Evolutionary conservation across 2,888 invertebrate species (phyloP), one percentile per base, ranked within the genome.

Genomic region (Thymelicus acteon): DNA sequence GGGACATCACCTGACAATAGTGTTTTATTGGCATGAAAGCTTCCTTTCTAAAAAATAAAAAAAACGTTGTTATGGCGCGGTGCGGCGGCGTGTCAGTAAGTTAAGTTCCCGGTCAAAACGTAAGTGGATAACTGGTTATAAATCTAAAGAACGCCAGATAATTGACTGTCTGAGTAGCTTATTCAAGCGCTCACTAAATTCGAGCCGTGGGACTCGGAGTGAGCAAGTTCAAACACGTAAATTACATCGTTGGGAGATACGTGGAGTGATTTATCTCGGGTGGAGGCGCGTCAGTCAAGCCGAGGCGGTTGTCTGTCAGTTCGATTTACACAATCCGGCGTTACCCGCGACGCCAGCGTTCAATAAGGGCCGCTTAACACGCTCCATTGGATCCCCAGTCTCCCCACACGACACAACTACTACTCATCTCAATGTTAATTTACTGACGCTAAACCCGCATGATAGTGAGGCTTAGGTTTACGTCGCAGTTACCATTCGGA

Each of bases 201-300:
- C 69, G 68, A 69, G 52, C 69, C 69, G 63, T 69, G 69, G 69
- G 69, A 69, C 58, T 63, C 63, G 57, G 62, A 47, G 68, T 68
- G 63, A 70, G 63, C 70, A 60, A 70, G 70, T 70, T 70, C 64
- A 70, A 70, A 70, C 63, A 60, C 70, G 70, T 70, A 77, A 76
- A 78, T 79, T 78, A 80, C 75, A 72, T 74, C 75, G 77, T 75
- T 77, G 77, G 76, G 63, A 63, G 69, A 69, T 69, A 69, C 63
- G 63, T 78, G 74, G 78, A 82, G 82, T 81, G 83, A 85, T 85
- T 83, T 84, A 86, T 83, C 80, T 85, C 80, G 80, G 80, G 85
- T 88, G 85, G 85, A 85, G 85, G 84, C 81, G 79, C 84, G 90
- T 91, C 91, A 89, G 84, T 91, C 89, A 90, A 84, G 84, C 82